A percentile compares a stretch with the other conserved stretches of the same genome.
These are phyloP conservation scores for Theretra japonica DNA, from an alignment of 2,888 invertebrate species.

Conservation along the genomic window DNA sequence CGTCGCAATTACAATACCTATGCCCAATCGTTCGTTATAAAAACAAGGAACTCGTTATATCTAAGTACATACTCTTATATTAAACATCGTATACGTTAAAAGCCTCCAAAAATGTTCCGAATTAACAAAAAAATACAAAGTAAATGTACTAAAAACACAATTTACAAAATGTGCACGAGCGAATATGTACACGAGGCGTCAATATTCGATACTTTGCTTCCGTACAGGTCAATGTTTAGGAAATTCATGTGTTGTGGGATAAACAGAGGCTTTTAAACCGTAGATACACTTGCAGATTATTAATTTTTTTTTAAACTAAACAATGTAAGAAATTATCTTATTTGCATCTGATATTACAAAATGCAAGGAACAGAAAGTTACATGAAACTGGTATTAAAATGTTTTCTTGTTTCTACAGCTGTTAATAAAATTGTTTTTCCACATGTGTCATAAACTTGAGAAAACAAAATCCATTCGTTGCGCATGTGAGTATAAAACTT, in stretches of 20 bases:
- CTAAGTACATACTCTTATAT: conserved; percentile 83
- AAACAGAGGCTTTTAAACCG: conserved; percentile 26
- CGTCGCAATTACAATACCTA: conserved; percentile 51
- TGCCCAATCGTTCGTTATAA: conserved; percentile 64
- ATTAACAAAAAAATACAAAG: conserved; percentile 65
- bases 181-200: conserved; percentile 21
- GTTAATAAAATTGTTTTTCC: background rate
- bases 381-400: background rate
- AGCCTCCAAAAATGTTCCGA: conserved; percentile 81
- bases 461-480: background rate
- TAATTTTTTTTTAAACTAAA: background rate
- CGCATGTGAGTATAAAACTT: conserved; percentile 25
- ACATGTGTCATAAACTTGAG: conserved; percentile 1
- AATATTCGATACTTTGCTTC: background rate
- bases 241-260: background rate
- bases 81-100: conserved; percentile 82
- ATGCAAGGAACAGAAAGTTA: background rate
- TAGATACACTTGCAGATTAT: background rate
- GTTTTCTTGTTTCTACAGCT: background rate
- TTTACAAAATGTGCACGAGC: conserved; percentile 14
- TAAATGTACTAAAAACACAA: conserved; percentile 66
- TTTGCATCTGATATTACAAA: background rate
- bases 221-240: background rate
- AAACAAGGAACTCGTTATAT: conserved; percentile 79
- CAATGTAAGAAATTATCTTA: background rate